Base-by-base conservation (phyloP, 2,797 vertebrate species). In the Microhierax caerulescens region DNA sequence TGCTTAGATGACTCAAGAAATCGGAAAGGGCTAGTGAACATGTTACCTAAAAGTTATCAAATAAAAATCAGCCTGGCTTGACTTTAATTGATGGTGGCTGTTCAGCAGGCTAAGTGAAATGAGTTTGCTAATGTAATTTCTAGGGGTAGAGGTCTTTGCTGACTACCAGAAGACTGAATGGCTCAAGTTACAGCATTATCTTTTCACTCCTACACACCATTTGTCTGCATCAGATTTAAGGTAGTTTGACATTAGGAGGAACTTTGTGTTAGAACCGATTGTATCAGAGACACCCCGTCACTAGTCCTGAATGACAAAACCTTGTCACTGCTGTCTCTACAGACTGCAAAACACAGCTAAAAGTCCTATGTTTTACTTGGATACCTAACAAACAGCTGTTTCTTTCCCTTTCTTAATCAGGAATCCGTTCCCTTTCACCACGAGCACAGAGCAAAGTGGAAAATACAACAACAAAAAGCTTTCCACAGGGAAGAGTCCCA, bases 121-220 rank as follows among this genome's bases (percentile, higher is more conserved):
- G 86, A 72, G 69, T 74, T 84, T 93, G 77, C 84, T 86, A 67
- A 94, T 93, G 86, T 53, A 30, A 92, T 87, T 93, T 79, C 83
- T 45, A 43, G 37, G 61, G 76, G 70, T 50, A 84, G 34, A 92
- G 83, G 65, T 69, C 88, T 75, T 79, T 78, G 91, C 95, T 95
- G 94, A 53, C n/a, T 69, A 7, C 63, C 85, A 79, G 74, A 21
- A 47, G 63, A 12, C 25, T 6, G 57, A 51, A 32, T 3, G 39
- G 73, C 78, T 91, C 65, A 8, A 78, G 53, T 69, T 68, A 7
- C 93, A 86, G 80, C 77, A 48, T 81, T 43, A 41, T 65, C 84
- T 48, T 27, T 47, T 74, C 75, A 20, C 34, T 28, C 60, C 78
- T 76, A 37, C 64, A 9, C 56, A 64, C 8, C 41, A 2, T 9